Evolutionary conservation across 1,140 invertebrate species (phyloP), one percentile per base, ranked within the genome.

Genomic region (Planococcus citri): DNA sequence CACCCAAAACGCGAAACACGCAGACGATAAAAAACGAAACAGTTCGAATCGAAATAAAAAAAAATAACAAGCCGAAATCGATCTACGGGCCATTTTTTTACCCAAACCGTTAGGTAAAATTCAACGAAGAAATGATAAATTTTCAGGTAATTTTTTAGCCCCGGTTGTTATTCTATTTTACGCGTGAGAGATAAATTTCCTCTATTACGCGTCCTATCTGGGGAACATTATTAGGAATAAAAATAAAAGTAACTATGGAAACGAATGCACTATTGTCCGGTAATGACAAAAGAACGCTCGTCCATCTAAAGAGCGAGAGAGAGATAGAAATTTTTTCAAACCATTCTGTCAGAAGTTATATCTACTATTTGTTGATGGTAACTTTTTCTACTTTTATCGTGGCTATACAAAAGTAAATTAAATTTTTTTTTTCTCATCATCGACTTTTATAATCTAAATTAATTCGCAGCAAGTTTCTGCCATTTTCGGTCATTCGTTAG

Each of bases 171-270:
- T 51, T 51, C 41, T 20, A 51, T 51, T 51, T 51, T 20, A 51
- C 41, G 41, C 41, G 41, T 51, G 41, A 51, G 41, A 51, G 41
- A 51, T 51, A 51, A 51, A 51, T 51, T 51, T 51, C 41, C 12
- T 14, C 41, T 17, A 51, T 51, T 51, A 51, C n/a, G 10, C n/a
- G 41, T 17, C 41, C 12, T 20, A 51, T 51, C 41, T 3, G n/a
- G 2, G 41, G 41, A 51, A 51, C 41, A 51, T 51, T 51, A 51
- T 51, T 51, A 51, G 41, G 41, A 51, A 51, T 51, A 51, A 51
- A 51, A 51, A 51, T 51, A 51, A 51, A 51, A 51, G 41, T 51
- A 51, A 51, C 41, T 51, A 51, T 51, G 41, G 41, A 51, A 51
- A 51, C 41, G 41, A 51, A 9, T 51, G 12, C 41, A 51, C 41